Base-by-base conservation (phyloP, 2,113 vertebrate genomes). In the Sinocyclocheilus anshuiensis region DNA sequence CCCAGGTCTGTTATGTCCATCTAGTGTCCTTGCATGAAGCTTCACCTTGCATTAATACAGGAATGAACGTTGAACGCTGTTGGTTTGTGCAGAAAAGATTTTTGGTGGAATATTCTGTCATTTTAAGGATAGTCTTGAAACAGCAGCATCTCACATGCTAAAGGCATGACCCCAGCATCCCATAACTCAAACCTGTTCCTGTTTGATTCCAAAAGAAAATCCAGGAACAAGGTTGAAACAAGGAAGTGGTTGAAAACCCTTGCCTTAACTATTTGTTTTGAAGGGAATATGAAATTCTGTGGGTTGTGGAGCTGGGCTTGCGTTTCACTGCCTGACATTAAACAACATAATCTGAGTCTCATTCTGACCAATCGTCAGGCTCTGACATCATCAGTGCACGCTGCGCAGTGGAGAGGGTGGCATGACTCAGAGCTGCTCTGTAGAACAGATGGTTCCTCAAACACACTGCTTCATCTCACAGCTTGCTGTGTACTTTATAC, bases 371-470 rank as follows among this genome's bases (percentile, higher is more conserved):
- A 81, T 80, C 33, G 29, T 57, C 29, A 63, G 57, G 57, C 57
- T 80, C 26, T 80, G 55, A 80, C 77, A 80, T 81, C 59, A 81
- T 81, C 59, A 81, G 77, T n/a, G 77, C 69, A 57, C 39, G 72
- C 55, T 61, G 50, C 10, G 15, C 50, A 29, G 69, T 74, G n/a
- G 50, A 57, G 77, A 39, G 50, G 50, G 50, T 42, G 77, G 53
- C 50, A 74, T 72, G 84, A 86, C 84, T 86, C 84, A 72, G 77
- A 80, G 77, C 84, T 45, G 53, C 26, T 81, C 67, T 29, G 67
- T 61, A 74, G 84, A 86, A 80, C 77, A 86, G 85, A 86, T 86
- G 85, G 85, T 75, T 81, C 50, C 67, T 72, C 77, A 80, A 86
- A 55, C 12, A 2, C 65, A 45, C 61, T 50, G 59, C 24, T 26